Evolutionary conservation across 2,797 vertebrate genomes (phyloP).

Genomic region (Rhabdomys pumilio): DNA sequence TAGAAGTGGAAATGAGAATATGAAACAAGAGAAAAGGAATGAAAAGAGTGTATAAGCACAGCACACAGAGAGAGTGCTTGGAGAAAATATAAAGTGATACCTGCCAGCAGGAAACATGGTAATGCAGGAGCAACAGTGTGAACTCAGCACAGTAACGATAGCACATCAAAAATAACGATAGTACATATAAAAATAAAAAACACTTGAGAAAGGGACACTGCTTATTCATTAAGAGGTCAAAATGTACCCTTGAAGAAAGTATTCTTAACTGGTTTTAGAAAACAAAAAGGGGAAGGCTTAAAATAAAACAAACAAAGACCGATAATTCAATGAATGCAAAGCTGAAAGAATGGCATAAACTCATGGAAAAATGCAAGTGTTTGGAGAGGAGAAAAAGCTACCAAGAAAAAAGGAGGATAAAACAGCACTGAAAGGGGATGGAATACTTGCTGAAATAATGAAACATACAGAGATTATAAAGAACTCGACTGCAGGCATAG

Average conservation of each 20-base stretch:
- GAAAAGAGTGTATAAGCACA: not conserved
- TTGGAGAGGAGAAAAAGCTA: not conserved
- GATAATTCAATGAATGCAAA: not conserved
- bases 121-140: not conserved
- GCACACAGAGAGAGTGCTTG: not conserved
- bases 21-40: not conserved
- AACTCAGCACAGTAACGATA: not conserved
- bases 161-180: no score
- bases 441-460: not conserved
- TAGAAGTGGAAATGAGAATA: constrained; percentile 48
- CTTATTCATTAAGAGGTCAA: not conserved
- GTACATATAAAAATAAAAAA: not conserved
- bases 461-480: not conserved
- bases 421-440: not conserved
- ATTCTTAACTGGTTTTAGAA: not conserved
- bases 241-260: not conserved
- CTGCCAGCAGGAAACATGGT: not conserved
- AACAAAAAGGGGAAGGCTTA: not conserved
- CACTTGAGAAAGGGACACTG: not conserved
- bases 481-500: not conserved
- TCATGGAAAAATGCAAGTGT: not conserved
- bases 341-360: not conserved
- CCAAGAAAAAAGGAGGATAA: not conserved
- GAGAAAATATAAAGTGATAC: not conserved
- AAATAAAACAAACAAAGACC: not conserved